Evolutionary conservation across 2,113 vertebrate species (phyloP), one percentile per base, ranked within the genome.

Genomic region (Heterotilapia buettikoferi): DNA sequence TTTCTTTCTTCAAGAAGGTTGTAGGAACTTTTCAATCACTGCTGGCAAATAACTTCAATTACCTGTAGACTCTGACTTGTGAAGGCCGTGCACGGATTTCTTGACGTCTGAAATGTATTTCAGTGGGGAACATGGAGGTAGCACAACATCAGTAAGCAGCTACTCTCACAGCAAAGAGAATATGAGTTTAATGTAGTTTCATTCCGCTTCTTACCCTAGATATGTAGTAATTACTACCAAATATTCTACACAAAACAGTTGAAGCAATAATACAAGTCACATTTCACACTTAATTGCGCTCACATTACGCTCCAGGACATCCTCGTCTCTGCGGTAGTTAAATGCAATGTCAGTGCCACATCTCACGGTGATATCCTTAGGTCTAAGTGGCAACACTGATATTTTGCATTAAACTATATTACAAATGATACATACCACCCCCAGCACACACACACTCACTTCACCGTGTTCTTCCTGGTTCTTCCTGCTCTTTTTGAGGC

Each of bases 21-120:
- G 47, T 63, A 31, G 11, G 11, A 76, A 61, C 73, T 76, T 90
- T 82, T 80, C 57, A 73, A 24, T 71, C 56, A 91, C 38, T 71
- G 19, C 63, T 47, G 50, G 50, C 59, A 82, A 18, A 85, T 13
- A 82, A 40, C 84, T 86, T 92, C 83, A 89, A 85, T 89, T 85
- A 92, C 82, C 84, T 71, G 56, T 79, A 80, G 63, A 79, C 53
- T 57, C 19, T 50, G 76, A 84, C 54, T 85, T 76, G 66, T 6
- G 18, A 45, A 86, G 78, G 52, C 50, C 9, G 10, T 73, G 63
- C 43, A 40, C 19, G 4, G 45, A 66, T 89, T 86, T 88, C 29
- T 52, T 61, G 52, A 89, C 9, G 24, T 89, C 76, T 76, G 57
- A 63, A 81, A 52, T 76, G 52, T 31, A 82, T 9, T 80, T 83